Percentiles rank a stretch among this genome's conserved stretches.
phyloP scores from a whole-genome alignment of 2,113 vertebrate genomes.

The Ptilorrhoa leucosticta region DNA sequence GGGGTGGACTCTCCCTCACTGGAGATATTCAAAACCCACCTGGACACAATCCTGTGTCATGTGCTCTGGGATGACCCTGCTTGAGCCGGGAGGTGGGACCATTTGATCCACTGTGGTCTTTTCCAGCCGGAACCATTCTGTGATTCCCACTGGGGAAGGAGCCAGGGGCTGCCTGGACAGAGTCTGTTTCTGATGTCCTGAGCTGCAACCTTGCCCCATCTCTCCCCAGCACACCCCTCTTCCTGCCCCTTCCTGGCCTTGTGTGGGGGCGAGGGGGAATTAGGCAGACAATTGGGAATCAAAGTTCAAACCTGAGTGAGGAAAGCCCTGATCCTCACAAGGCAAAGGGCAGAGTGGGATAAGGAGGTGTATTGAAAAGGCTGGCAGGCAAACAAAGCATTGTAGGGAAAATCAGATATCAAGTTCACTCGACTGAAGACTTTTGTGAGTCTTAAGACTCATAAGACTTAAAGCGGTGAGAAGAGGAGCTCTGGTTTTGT shows the following conservation, averaged over 20 bases:
- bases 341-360: not conserved
- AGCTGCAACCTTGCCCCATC: not conserved
- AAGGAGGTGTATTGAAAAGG: not conserved
- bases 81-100: not conserved
- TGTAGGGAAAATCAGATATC: fast-evolving
- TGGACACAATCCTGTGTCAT: not conserved
- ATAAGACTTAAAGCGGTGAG: not conserved
- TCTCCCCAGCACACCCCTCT: not conserved
- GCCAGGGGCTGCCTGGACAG: not conserved
- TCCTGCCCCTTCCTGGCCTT: not conserved
- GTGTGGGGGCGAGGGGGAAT: not conserved
- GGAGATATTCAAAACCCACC: not conserved
- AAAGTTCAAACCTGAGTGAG: not conserved
- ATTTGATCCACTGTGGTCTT: not conserved
- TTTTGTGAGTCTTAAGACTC: not conserved
- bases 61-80: not conserved
- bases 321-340: not conserved
- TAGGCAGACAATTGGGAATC: not conserved
- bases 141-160: not conserved
- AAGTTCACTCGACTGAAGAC: not conserved
- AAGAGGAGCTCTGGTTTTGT: not conserved
- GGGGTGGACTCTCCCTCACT: not conserved
- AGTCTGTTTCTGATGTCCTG: not conserved
- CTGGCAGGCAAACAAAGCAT: not conserved
- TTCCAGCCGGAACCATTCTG: not conserved